Evolutionary conservation across 2,888 invertebrate genomes (phyloP), one percentile per base, ranked within the genome.

Genomic region (Leucophenga montana): DNA sequence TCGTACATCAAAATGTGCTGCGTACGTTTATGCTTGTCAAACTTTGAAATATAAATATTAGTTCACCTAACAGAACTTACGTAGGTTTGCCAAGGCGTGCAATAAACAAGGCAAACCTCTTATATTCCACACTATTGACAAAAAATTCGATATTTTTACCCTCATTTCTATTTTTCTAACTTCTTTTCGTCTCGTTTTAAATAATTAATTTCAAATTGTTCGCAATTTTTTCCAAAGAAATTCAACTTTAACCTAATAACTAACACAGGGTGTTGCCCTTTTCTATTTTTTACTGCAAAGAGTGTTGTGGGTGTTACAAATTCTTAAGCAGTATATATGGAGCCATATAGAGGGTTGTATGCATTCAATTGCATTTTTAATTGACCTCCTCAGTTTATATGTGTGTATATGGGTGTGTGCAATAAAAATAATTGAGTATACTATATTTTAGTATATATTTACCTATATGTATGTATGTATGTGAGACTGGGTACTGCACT

Each of bases 141-240:
- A 50, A 2, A 4, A 16, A n/a, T n/a, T 3, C 50, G 50, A 46
- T 14, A 13, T 14, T 18, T 50, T 50, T 50, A 18, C 16, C 13
- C 39, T 54, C 16, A 20, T 3, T 56, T 56, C 14, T 22, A 20
- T 56, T 22, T 56, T 4, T 22, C 6, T 56, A n/a, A 13, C 56
- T 22, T 18, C 13, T 39, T 39, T 39, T 39, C 39, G 66, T 69
- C 3, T 54, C 71, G 27, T 62, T 70, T 59, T 80, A 79, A 77
- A 80, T 82, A 78, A 81, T 81, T 81, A 83, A 81, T 81, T 77
- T 77, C 78, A 77, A 75, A 76, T 83, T 77, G 78, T 73, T 75
- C 69, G 73, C 72, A 69, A 69, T 73, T 75, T 72, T 82, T 77
- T 80, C 73, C 76, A 70, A 64, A 74, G 76, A 70, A 81, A 66